A percentile compares a stretch with the other conserved stretches of the same genome.
Conservation (phyloP, 2,797 vertebrate species). For the Sylvilagus floridanus region DNA sequence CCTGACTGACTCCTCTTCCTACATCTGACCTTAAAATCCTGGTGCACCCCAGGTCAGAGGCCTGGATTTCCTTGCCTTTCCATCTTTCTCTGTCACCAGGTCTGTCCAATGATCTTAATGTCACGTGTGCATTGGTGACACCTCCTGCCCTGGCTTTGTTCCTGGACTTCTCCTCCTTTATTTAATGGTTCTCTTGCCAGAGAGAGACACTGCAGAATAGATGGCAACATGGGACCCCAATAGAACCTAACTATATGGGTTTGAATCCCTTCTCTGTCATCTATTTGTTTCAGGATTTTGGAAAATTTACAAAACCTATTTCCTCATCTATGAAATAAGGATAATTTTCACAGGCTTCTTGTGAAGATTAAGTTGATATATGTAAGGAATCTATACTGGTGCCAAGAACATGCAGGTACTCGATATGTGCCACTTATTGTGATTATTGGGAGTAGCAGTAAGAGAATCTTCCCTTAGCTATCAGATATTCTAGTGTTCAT, state of each 20-base stretch:
- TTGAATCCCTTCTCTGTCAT: neutral
- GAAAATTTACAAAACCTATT: neutral
- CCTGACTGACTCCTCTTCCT: neutral
- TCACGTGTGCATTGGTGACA: neutral
- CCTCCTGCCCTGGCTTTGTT: neutral
- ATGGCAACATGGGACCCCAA: neutral
- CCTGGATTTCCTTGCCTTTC: neutral
- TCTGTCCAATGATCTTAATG: neutral
- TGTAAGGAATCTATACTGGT: neutral
- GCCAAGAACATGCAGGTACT: neutral
- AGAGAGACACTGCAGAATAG: neutral
- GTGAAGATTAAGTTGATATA: neutral
- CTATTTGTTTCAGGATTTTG: neutral
- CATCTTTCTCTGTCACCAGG: neutral
- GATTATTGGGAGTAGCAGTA: neutral
- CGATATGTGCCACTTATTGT: neutral
- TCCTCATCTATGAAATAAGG: slow-evolving; percentile 3
- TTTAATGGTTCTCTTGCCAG: neutral
- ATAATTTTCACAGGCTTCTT: neutral
- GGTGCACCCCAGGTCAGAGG: neutral
- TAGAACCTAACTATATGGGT: neutral
- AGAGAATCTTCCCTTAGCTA: neutral
- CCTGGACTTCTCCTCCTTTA: neutral
- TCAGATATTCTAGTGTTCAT: neutral
- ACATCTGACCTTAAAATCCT: neutral